Conservation (phyloP, 2,113 vertebrate genomes). For the Paradoxurus hermaphroditus region DNA sequence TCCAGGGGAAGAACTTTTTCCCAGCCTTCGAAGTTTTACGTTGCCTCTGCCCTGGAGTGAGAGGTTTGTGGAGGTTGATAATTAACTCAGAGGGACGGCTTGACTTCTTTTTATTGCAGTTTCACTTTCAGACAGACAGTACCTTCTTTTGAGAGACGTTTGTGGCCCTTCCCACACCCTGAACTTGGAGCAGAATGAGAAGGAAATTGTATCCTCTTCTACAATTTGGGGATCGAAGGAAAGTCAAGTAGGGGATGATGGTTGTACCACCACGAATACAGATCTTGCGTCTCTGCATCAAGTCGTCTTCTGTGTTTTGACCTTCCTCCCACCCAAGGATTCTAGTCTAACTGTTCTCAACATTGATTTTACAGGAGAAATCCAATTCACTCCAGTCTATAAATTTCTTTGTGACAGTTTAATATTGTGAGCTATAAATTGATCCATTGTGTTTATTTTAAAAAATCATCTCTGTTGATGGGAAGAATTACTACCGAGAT, state of each 20-base stretch:
- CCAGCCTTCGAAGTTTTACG: background rate
- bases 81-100: background rate
- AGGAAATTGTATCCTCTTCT: background rate
- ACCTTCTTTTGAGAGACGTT: background rate
- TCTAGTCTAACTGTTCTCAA: background rate
- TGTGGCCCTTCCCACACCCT: background rate
- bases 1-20: background rate
- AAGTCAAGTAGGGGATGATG: background rate
- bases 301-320: background rate
- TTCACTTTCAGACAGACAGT: background rate
- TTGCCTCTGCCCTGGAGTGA: background rate
- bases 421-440: slow-evolving; percentile 9
- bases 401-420: background rate
- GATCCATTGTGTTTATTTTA: slow-evolving; percentile 53
- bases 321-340: background rate
- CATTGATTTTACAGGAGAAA: slow-evolving; percentile 15
- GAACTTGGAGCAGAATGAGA: background rate
- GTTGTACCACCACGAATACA: too few species aligned
- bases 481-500: slow-evolving; percentile 9
- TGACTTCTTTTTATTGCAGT: background rate
- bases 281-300: background rate
- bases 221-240: background rate
- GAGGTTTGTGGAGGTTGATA: background rate
- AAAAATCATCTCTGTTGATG: slow-evolving; percentile 35
- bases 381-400: background rate